Conservation (phyloP, 2,113 vertebrate species). For the Ivindomyrus marchei region DNA sequence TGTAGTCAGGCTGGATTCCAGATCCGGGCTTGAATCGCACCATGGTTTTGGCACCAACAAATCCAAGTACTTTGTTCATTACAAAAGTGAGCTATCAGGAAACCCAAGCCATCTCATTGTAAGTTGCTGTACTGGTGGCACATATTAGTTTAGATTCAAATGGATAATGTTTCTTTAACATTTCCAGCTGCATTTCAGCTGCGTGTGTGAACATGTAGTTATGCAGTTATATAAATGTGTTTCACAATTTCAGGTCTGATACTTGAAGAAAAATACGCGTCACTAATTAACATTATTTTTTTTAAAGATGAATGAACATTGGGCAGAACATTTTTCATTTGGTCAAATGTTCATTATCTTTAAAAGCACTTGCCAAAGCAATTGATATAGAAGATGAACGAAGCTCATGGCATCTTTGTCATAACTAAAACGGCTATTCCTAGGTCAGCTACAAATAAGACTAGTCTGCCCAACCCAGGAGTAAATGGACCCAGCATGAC, state of each 20-base stretch:
- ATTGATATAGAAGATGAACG: background rate
- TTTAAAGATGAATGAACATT: background rate
- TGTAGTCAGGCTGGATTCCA: background rate
- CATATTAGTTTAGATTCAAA: background rate
- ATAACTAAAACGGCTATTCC: background rate
- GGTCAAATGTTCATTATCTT: background rate
- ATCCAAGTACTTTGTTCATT: background rate
- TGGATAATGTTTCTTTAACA: background rate
- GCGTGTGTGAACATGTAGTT: background rate
- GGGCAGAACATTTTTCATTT: background rate
- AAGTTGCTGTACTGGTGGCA: background rate
- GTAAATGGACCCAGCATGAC: background rate
- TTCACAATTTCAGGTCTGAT: background rate
- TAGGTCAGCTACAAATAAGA: background rate
- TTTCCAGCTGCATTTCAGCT: background rate
- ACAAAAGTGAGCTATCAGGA: background rate
- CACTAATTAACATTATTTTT: background rate
- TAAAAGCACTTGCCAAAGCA: background rate
- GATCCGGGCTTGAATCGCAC: background rate
- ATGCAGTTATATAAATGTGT: background rate
- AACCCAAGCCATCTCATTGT: background rate
- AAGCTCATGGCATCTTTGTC: background rate
- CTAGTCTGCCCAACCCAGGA: background rate
- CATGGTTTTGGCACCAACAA: background rate
- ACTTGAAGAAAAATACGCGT: background rate